Conservation (phyloP, 2,888 invertebrate genomes). For the Nephrocerus scutellatus region DNA sequence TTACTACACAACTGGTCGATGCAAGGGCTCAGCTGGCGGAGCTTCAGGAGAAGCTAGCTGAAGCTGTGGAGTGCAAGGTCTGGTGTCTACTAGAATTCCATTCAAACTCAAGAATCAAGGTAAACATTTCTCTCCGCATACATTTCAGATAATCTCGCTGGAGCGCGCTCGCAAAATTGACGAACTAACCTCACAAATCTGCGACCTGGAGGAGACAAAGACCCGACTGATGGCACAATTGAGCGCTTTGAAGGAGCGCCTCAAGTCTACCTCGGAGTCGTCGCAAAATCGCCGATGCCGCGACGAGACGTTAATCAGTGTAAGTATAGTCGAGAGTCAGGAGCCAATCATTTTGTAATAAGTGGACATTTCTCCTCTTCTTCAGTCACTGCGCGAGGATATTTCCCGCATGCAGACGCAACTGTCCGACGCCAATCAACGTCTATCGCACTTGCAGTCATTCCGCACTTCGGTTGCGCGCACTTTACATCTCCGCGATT, state of each 20-base stretch:
- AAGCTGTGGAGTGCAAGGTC: slow-evolving; percentile 82
- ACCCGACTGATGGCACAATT: slow-evolving; percentile 50
- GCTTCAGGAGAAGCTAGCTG: slow-evolving; percentile 75
- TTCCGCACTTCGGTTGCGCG: slow-evolving; percentile 69
- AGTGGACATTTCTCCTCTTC: slow-evolving; percentile 38
- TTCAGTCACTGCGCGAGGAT: slow-evolving; percentile 64
- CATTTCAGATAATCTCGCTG: slow-evolving; percentile 66
- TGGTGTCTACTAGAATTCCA: not conserved
- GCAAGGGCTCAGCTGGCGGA: slow-evolving; percentile 76
- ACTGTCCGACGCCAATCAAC: slow-evolving; percentile 64
- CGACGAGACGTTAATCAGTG: slow-evolving; percentile 45
- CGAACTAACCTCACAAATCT: slow-evolving; percentile 71
- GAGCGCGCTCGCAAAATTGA: slow-evolving; percentile 79
- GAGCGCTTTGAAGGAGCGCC: slow-evolving; percentile 37
- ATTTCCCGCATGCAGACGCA: slow-evolving; percentile 66
- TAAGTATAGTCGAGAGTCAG: slow-evolving; percentile 23
- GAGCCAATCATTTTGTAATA: not conserved
- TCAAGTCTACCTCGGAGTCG: slow-evolving; percentile 41
- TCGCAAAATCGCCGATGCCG: slow-evolving; percentile 43
- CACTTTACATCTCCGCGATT: slow-evolving; percentile 63
- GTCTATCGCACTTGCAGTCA: slow-evolving; percentile 70
- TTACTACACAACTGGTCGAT: slow-evolving; percentile 72
- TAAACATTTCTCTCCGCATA: not conserved
- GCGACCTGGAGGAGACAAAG: slow-evolving; percentile 72
- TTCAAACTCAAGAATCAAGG: not conserved